Base-by-base conservation (phyloP, 2,888 invertebrate species). In the Onchidella celtica region DNA sequence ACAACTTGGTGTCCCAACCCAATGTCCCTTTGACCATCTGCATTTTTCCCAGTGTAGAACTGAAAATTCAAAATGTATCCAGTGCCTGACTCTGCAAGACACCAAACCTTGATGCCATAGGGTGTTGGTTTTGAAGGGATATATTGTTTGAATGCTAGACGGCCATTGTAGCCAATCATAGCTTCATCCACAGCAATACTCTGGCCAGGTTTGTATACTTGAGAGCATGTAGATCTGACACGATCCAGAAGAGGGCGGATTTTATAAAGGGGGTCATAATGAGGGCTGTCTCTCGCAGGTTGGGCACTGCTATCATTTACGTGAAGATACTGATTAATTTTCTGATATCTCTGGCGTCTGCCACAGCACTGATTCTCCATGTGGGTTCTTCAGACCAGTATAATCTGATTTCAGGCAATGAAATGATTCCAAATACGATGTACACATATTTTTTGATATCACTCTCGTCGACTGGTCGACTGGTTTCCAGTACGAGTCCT, bases 181-280 rank as follows among this genome's bases (percentile, higher is more conserved):
- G 66, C 66, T n/a, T 66, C 66, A 66, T 66, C 66, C 17, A 66
- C 6, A 9, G 29, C 9, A 9, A 66, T 66, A 14, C 29, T 32
- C 17, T 4, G 6, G 21, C 66, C 66, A 27, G 66, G 66, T 4
- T 24, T 66, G 34, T 29, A 66, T 6, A 14, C 3, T 9, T 29
- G 11, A 14, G 6, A 29, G 36, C 66, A 66, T 29, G 17, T 24
- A 4, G 4, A n/a, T 32, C 6, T 4, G 9, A 66, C 34, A 24
- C 11, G 4, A 24, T 27, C 24, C 3, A 66, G 17, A 6, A 32
- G 21, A 32, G 66, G 66, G 21, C 66, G 11, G n/a, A 34, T 66
- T n/a, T 66, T 66, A n/a, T 14, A 66, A 11, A 66, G 66, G 6
- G 66, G 66, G 29, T 66, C 66, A 66, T 32, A 29, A n/a, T n/a